Percentiles rank a stretch among this genome's conserved stretches.
Conservation (phyloP, 2,797 vertebrate species). For the Botia kubotai region DNA sequence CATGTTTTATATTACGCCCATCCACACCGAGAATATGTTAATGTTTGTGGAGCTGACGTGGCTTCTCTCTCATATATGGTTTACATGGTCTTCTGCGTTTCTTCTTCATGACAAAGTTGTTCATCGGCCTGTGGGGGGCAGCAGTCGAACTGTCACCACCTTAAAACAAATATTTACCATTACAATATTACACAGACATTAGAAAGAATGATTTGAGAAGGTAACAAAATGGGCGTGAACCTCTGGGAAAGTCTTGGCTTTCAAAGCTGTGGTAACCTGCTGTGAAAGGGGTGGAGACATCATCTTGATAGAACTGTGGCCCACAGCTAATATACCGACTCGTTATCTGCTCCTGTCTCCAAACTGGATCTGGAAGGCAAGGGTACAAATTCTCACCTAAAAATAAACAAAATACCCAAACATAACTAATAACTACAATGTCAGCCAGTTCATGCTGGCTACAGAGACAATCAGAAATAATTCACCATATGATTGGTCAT, state of each 20-base stretch:
- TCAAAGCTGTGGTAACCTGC: slow-evolving; percentile 52
- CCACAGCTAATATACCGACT: not conserved
- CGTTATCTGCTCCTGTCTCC: not conserved
- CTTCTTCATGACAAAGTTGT: slow-evolving; percentile 65
- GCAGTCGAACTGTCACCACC: slow-evolving; percentile 1
- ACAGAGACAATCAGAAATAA: too few relatives aligned
- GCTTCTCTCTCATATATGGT: slow-evolving; percentile 64
- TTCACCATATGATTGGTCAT: too few relatives aligned
- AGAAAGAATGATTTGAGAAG: too few relatives aligned
- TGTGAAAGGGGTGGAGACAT: not conserved
- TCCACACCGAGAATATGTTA: not conserved
- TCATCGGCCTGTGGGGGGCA: slow-evolving; percentile 30
- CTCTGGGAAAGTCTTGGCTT: not conserved
- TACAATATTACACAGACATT: too few relatives aligned
- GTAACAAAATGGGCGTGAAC: not conserved
- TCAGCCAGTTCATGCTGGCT: not conserved
- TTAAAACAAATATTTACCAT: slow-evolving; percentile 16
- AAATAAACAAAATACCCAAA: slow-evolving; percentile 2
- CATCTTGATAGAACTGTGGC: slow-evolving; percentile 42
- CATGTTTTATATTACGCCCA: not conserved
- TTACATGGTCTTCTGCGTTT: slow-evolving; percentile 54
- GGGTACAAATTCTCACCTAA: not conserved
- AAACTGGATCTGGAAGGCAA: slow-evolving; percentile 10
- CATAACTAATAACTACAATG: not conserved
- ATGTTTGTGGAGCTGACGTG: not conserved